Conservation (phyloP, 1,140 invertebrate genomes). For the Leptestheria dahalacensis region DNA sequence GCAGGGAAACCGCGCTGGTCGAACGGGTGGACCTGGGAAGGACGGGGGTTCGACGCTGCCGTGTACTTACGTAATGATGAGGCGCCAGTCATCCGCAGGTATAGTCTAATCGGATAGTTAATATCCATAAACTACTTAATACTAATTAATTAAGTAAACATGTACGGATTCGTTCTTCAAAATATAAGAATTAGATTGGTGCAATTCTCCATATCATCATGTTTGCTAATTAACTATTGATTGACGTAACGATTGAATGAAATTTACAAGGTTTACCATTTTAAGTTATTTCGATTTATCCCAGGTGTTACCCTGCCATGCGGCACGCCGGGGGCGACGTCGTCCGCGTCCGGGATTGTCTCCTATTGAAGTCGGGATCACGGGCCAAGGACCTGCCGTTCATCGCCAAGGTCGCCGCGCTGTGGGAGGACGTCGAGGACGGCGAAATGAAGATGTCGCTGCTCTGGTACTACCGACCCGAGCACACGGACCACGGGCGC, state of each 20-base stretch:
- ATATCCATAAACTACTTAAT: too few relatives aligned
- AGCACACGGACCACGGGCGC: slow-evolving; percentile 82
- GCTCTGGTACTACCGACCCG: slow-evolving; percentile 92
- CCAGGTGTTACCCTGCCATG: slow-evolving; percentile 79
- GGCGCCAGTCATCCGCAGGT: neutral
- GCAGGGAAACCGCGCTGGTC: slow-evolving; percentile 39
- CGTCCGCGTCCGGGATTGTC: slow-evolving; percentile 72
- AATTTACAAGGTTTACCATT: too few relatives aligned
- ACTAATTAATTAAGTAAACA: too few relatives aligned
- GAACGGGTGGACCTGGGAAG: slow-evolving; percentile 83
- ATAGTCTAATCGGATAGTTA: too few relatives aligned
- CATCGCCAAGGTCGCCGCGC: slow-evolving; percentile 78
- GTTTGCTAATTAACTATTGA: too few relatives aligned
- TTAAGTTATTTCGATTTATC: too few relatives aligned
- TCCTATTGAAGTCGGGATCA: slow-evolving; percentile 65
- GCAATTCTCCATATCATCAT: too few relatives aligned
- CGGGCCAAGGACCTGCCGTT: slow-evolving; percentile 76
- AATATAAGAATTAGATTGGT: too few relatives aligned
- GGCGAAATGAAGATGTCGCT: slow-evolving; percentile 95
- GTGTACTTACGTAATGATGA: slow-evolving; percentile 56
- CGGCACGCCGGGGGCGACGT: slow-evolving; percentile 68
- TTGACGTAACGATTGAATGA: too few relatives aligned
- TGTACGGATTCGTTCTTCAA: too few relatives aligned
- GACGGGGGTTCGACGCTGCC: slow-evolving; percentile 61
- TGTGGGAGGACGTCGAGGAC: slow-evolving; percentile 88